These are phyloP conservation scores for Andrena cerasifolii DNA, from an alignment of 1,140 invertebrate genomes.

Conservation along the genomic window DNA sequence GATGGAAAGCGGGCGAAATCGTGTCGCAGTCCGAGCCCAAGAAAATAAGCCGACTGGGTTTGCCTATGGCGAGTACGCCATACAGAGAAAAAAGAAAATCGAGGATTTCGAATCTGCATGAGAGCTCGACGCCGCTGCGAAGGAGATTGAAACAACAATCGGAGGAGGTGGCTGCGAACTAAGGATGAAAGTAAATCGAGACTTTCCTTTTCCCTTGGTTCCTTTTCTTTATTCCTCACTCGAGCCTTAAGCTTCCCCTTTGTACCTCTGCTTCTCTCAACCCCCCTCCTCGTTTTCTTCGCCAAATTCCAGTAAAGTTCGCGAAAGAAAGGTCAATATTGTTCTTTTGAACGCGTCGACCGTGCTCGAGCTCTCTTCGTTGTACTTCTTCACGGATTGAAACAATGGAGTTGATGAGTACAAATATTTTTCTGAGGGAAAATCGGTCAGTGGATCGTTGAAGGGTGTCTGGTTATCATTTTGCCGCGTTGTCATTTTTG, in stretches of 20 bases:
- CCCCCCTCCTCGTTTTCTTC: background rate
- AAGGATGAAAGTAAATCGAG: constrained; percentile 11
- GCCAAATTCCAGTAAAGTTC: constrained; percentile 39
- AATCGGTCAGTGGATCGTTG: background rate
- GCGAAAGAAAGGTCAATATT: constrained; percentile 62
- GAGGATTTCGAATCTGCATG: constrained; percentile 54
- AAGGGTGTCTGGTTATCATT: too few relatives aligned
- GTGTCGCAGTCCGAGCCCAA: constrained; percentile 16
- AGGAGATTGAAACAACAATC: constrained; percentile 65
- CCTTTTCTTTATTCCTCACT: constrained; percentile 21
- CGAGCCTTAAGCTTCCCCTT: constrained; percentile 20
- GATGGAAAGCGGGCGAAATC: background rate
- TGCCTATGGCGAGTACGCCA: constrained; percentile 13
- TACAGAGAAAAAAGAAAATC: background rate
- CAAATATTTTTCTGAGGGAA: constrained; percentile 3
- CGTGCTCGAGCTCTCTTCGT: background rate
- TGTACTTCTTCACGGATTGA: background rate
- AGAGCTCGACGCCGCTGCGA: constrained; percentile 33
- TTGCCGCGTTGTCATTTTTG: too few relatives aligned
- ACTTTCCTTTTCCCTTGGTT: background rate
- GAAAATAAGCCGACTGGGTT: constrained; percentile 52
- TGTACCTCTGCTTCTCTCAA: constrained; percentile 8
- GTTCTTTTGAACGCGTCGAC: constrained; percentile 42
- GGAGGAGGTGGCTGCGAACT: constrained; percentile 6
- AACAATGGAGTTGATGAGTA: constrained; percentile 27